These are phyloP conservation scores for Laodelphax striatellus DNA, from an alignment of 1,140 invertebrate genomes.

Conservation along the genomic window DNA sequence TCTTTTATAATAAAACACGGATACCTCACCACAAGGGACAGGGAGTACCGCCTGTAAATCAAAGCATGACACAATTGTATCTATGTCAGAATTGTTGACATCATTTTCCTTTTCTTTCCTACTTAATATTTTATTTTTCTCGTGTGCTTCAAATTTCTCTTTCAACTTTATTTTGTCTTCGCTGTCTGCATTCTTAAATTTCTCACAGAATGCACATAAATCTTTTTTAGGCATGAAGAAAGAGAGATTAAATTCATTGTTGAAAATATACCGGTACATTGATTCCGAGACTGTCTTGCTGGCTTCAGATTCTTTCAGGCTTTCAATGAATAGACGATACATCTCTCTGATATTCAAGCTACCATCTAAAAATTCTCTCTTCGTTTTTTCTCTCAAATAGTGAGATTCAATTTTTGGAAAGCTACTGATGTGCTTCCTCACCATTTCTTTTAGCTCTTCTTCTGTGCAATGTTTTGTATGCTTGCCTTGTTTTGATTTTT, in stretches of 20 bases:
- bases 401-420: too few relatives aligned
- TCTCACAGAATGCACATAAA: background rate
- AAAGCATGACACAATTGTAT: background rate
- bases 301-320: too few relatives aligned
- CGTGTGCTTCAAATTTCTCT: background rate
- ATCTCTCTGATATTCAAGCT: too few relatives aligned
- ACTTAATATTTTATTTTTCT: background rate
- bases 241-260: background rate
- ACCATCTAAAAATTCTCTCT: too few relatives aligned
- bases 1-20: constrained; percentile 2
- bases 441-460: too few relatives aligned
- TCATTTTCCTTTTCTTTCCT: background rate
- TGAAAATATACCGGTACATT: background rate
- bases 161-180: background rate
- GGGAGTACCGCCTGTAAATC: constrained; percentile 2
- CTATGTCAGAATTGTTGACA: background rate
- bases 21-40: background rate
- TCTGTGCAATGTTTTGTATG: too few relatives aligned
- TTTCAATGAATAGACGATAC: too few relatives aligned
- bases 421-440: too few relatives aligned
- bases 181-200: background rate
- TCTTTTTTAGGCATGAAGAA: background rate
- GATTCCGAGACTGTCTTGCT: too few relatives aligned
- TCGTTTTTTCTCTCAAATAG: too few relatives aligned
- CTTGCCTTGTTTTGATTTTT: too few relatives aligned